These are phyloP conservation scores for Hycleus phaleratus DNA, from an alignment of 1,140 invertebrate genomes.

Conservation along the genomic window DNA sequence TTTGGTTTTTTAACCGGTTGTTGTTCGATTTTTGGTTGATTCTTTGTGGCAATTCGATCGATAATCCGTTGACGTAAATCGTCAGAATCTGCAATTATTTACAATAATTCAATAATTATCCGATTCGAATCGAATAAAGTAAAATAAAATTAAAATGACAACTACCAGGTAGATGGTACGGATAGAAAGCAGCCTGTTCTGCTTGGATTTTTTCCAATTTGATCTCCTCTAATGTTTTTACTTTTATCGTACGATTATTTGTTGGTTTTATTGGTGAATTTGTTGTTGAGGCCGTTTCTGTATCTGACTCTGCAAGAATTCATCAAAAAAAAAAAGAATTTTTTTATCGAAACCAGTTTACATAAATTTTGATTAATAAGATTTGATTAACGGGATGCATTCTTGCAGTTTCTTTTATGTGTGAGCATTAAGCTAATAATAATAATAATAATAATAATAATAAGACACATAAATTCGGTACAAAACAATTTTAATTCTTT, in stretches of 20 bases:
- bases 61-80: constrained; percentile 25
- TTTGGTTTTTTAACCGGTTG: constrained; percentile 7
- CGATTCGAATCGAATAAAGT: too few relatives aligned
- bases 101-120: not conserved
- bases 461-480: constrained; percentile 13
- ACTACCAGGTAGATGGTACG: constrained; percentile 36
- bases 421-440: too few relatives aligned
- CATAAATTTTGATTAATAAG: constrained; percentile 3
- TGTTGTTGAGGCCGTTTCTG: constrained; percentile 53
- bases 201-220: constrained; percentile 59
- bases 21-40: constrained; percentile 1
- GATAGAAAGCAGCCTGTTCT: constrained; percentile 58
- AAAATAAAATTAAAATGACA: too few relatives aligned
- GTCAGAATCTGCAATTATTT: constrained; percentile 9
- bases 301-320: constrained; percentile 68
- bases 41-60: constrained; percentile 10
- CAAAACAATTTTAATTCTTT: constrained; percentile 13
- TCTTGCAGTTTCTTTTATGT: constrained; percentile 23
- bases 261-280: constrained; percentile 47
- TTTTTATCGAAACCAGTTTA: not conserved
- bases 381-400: constrained; percentile 21
- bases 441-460: constrained; percentile 13
- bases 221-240: constrained; percentile 59
- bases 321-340: constrained; percentile 32
- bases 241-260: constrained; percentile 37